Conservation (phyloP, 2,113 vertebrate species). For the Talpa occidentalis region DNA sequence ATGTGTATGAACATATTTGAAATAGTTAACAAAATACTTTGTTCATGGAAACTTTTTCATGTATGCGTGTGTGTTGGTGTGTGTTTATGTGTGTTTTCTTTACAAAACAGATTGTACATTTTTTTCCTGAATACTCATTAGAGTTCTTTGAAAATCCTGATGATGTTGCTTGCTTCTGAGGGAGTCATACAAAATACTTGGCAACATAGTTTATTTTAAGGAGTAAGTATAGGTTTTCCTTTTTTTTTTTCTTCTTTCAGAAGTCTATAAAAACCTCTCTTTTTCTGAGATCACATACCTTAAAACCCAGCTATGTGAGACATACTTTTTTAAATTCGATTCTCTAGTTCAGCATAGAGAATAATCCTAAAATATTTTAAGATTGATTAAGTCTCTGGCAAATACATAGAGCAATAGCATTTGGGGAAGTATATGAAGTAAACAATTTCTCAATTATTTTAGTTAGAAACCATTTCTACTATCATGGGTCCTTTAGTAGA, state of each 20-base stretch:
- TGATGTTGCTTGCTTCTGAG: background rate
- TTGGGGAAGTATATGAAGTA: background rate
- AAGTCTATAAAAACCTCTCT: background rate
- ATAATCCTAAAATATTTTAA: constrained; percentile 34
- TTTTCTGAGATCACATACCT: background rate
- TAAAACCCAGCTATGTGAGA: constrained; percentile 50
- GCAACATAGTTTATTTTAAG: background rate
- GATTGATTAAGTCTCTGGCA: background rate
- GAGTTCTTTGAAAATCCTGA: background rate
- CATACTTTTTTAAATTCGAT: background rate
- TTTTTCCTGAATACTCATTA: background rate
- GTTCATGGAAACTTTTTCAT: background rate
- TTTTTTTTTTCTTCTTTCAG: background rate
- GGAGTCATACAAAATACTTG: background rate
- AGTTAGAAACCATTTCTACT: background rate
- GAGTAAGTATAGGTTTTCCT: background rate
- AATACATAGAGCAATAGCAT: background rate
- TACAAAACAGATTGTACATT: background rate
- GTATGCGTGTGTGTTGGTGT: background rate
- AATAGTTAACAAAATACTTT: background rate
- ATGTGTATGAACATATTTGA: background rate
- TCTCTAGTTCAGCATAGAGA: background rate
- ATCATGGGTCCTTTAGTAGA: background rate
- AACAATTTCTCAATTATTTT: background rate
- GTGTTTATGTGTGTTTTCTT: background rate